Conservation (phyloP, 2,888 invertebrate species). For the Seira musarum region DNA sequence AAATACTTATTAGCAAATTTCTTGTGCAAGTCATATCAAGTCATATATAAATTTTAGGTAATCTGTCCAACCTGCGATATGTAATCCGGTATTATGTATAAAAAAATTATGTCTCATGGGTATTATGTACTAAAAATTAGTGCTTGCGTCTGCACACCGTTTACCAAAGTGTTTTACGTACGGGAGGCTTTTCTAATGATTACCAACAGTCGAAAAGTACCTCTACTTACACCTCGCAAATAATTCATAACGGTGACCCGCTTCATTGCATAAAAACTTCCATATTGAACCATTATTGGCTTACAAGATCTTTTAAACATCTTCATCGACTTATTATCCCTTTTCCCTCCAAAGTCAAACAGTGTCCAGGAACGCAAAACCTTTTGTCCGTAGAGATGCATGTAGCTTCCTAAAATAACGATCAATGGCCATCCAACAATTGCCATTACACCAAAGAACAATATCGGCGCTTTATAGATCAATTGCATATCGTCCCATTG, state of each 20-base stretch:
- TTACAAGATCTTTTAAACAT: conserved; percentile 25
- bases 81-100: too few species aligned
- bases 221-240: conserved; percentile 7
- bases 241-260: conserved; percentile 15
- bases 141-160: too few species aligned
- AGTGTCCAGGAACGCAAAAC: conserved; percentile 3
- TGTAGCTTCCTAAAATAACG: neutral
- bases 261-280: neutral
- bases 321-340: neutral
- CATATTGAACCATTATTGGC: neutral
- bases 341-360: neutral
- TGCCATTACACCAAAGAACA: neutral
- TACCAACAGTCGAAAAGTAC: neutral
- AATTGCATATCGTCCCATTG: too few species aligned
- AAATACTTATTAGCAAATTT: too few species aligned
- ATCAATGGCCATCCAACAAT: neutral
- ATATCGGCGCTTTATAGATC: neutral
- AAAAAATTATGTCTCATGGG: too few species aligned
- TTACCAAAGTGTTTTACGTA: too few species aligned
- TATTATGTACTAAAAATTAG: too few species aligned
- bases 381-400: neutral
- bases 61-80: too few species aligned
- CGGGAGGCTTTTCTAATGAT: too few species aligned
- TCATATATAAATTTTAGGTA: too few species aligned
- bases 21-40: too few species aligned